Base-by-base conservation (phyloP, 2,888 invertebrate genomes). In the Protonemura montana region DNA sequence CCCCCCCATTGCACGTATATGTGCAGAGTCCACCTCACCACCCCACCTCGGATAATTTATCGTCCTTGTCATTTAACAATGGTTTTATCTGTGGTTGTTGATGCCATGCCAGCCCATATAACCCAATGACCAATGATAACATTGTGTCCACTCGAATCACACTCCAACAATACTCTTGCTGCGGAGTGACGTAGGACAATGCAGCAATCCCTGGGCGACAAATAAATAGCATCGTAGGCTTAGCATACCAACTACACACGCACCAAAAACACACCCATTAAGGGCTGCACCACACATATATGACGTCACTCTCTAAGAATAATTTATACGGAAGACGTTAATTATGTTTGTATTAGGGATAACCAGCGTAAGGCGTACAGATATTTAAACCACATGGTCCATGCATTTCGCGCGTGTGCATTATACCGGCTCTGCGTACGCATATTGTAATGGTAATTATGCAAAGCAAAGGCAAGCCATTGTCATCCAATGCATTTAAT, bases 361-460 rank as follows among this genome's bases (percentile, higher is more conserved):
- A 27, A 29, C 81, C 10, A 21, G 81, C 81, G 81, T 29, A 7
- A 59, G 59, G 26, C n/a, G 78, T 29, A 29, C 3, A 83, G 29
- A 83, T n/a, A 78, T 78, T 78, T 78, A 78, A 78, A 26, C 41
- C 35, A 13, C 82, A 78, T 16, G 27, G 78, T 28, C 25, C 27
- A 35, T 35, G 35, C 35, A 35, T 10, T 35, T 35, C 35, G 25
- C 13, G 25, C 3, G 81, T 7, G 7, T 29, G 29, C 10, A 30
- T 27, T n/a, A 6, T 30, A n/a, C n/a, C 81, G 28, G 13, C 81
- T 81, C 41, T 83, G 26, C 35, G 21, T 78, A 35, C 78, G 82
- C 82, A 83, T 83, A 83, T 83, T 84, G 84, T 76, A 84, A 84
- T 76, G 84, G 84, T 84, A 21, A 84, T 84, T 84, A 84, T 84